Evolutionary conservation across 2,888 invertebrate genomes (phyloP), one percentile per base, ranked within the genome.

Genomic region (Chrysodeixis includens): DNA sequence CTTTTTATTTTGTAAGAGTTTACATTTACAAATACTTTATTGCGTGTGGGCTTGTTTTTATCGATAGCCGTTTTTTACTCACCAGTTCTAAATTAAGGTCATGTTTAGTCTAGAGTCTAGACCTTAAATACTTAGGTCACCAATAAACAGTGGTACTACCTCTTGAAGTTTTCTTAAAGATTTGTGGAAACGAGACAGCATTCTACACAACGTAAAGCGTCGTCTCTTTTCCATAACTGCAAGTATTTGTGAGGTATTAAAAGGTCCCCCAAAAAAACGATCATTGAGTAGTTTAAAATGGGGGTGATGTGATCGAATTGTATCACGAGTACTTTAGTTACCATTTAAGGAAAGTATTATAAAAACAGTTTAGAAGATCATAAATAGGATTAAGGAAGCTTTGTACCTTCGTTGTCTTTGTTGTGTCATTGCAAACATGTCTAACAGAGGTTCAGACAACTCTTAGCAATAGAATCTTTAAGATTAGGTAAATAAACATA

Each of bases 11-110:
- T 58, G 58, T 58, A 61, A 56, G 6, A 4, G 2, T 26, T 2
- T 40, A 62, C 16, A 56, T 56, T 65, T 54, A 56, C 60, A 69
- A 74, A 40, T 57, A 64, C 61, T 35, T 55, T 70, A 60, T 74
- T 58, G 67, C 68, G 71, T 71, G 71, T 68, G 20, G 56, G 69
- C 70, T 71, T 80, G 79, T 78, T 83, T 86, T 82, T 78, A 78
- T 79, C 75, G 74, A 78, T 79, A 78, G 69, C 71, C 70, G 69
- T 83, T 87, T 86, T 86, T 83, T 83, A 75, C 80, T 78, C 79
- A 74, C 74, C 75, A 85, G 80, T 74, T 75, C 62, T 60, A 81
- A 83, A 82, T 81, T 83, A 84, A 79, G 76, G 74, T 69, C 56
- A 79, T 67, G 76, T 83, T 80, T 78, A 78, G 75, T 75, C 70